These are phyloP conservation scores for Ophiothrix spiculata DNA, from an alignment of 35 echinoderm and acorn worm genomes.

Conservation along the genomic window DNA sequence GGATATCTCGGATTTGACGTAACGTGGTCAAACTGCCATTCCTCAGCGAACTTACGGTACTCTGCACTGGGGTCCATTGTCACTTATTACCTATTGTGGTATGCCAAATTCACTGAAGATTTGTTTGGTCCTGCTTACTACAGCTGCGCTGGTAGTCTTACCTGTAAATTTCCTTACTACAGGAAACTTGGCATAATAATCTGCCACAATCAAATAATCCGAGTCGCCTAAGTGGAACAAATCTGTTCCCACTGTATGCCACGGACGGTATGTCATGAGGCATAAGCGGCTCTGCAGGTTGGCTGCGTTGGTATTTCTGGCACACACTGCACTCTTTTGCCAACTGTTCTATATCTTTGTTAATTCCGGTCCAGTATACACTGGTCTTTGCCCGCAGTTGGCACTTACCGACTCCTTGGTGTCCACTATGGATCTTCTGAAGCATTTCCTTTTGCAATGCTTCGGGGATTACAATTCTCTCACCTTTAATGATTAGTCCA, in stretches of 20 bases:
- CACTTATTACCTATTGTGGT: conserved; percentile 47
- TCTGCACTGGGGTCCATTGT: conserved; percentile 62
- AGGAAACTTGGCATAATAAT: conserved; percentile 47
- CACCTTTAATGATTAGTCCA: conserved; percentile 69
- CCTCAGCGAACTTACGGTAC: conserved; percentile 18
- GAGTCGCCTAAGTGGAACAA: conserved; percentile 45
- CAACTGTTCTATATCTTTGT: conserved; percentile 60
- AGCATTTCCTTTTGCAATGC: conserved; percentile 41
- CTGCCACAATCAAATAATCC: conserved; percentile 59
- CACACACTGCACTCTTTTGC: conserved; percentile 25
- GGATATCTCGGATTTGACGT: conserved; percentile 52
- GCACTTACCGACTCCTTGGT: conserved; percentile 62
- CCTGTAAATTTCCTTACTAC: conserved; percentile 38
- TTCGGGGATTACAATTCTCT: too few species aligned
- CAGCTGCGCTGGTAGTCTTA: conserved; percentile 22
- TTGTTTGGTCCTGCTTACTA: conserved; percentile 46
- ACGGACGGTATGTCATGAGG: conserved; percentile 44
- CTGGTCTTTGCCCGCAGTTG: too few species aligned
- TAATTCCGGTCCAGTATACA: conserved; percentile 54
- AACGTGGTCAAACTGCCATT: conserved; percentile 55
- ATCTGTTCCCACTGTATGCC: conserved; percentile 50
- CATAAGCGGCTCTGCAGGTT: conserved; percentile 33
- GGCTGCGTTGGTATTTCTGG: conserved; percentile 30
- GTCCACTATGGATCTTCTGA: conserved; percentile 56
- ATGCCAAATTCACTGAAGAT: conserved; percentile 81